phyloP scores from a whole-genome alignment of 2,888 invertebrate species.

The Archaeoteleia sp. region DNA sequence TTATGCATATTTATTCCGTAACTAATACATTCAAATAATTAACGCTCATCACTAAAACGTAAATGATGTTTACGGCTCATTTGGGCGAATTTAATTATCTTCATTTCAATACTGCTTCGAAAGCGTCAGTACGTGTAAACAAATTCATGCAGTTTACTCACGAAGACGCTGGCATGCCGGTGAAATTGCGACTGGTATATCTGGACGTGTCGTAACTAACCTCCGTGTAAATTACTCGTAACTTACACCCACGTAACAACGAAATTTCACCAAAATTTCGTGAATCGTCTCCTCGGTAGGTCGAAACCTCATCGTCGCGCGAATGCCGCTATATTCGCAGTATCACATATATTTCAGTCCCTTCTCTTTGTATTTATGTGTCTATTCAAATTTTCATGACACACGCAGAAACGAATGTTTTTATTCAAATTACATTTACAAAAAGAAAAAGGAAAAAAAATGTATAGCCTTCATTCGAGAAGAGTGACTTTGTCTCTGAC shows the following conservation, averaged over 20 bases:
- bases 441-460: background rate
- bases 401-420: conserved; percentile 8
- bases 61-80: conserved; percentile 30
- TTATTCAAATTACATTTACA: conserved; percentile 2
- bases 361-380: conserved; percentile 41
- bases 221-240: conserved; percentile 61
- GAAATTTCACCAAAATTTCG: conserved; percentile 49
- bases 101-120: conserved; percentile 12
- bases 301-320: conserved; percentile 18
- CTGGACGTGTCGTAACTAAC: conserved; percentile 57
- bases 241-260: conserved; percentile 60
- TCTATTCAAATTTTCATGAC: conserved; percentile 37
- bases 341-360: conserved; percentile 33
- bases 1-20: no score
- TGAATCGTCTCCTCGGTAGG: conserved; percentile 28
- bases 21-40: conserved; percentile 2
- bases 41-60: conserved; percentile 10
- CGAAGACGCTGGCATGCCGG: conserved; percentile 35
- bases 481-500: conserved; percentile 1
- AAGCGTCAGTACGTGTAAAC: conserved; percentile 25
- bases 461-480: conserved; percentile 31
- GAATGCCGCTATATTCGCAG: conserved; percentile 26
- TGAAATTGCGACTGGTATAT: conserved; percentile 41
- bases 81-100: conserved; percentile 28
- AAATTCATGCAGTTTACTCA: conserved; percentile 33